Evolutionary conservation across 2,888 invertebrate genomes (phyloP), one percentile per base, ranked within the genome.

Genomic region (Hyles lineata): DNA sequence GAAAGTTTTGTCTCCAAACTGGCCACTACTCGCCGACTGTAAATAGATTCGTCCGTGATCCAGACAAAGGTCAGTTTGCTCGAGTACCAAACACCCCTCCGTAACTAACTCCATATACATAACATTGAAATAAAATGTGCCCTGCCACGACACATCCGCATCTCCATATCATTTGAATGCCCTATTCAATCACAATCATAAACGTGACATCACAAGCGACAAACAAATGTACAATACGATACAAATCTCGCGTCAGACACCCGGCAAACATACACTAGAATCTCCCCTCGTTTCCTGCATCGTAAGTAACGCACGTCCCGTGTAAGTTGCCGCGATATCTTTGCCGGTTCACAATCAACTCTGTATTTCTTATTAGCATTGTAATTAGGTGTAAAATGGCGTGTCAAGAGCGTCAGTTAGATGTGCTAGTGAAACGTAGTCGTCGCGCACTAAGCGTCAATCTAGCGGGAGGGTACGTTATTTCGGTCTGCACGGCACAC

Each of bases 261-360:
- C 83, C 86, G 76, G 80, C 87, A 87, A 87, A 87, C 89, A 87
- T 84, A 85, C 85, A 84, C 83, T 83, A 82, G 85, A 86, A 89
- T 90, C 91, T 92, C 90, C 92, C 93, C 92, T 89, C 89, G 88
- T 85, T 92, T 92, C 92, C 92, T 92, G 91, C 87, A 89, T 87
- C 87, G 86, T 89, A 89, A 91, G 87, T 90, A 87, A 88, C 87
- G 86, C 84, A 88, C 88, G 88, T 88, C 88, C 88, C 87, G 85
- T 82, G 82, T 85, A 87, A 87, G 83, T 85, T 79, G 82, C 88
- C 86, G 86, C 76, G 76, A 81, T 85, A 85, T 78, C 75, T 84
- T 75, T 82, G 76, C 83, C 76, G 73, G 73, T 72, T 19, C 73
- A 52, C 76, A 71, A 75, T 74, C 71, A 72, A 78, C 76, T 75